Evolutionary conservation across 2,113 vertebrate species (phyloP), one percentile per base, ranked within the genome.

Genomic region (Nannospalax galili): DNA sequence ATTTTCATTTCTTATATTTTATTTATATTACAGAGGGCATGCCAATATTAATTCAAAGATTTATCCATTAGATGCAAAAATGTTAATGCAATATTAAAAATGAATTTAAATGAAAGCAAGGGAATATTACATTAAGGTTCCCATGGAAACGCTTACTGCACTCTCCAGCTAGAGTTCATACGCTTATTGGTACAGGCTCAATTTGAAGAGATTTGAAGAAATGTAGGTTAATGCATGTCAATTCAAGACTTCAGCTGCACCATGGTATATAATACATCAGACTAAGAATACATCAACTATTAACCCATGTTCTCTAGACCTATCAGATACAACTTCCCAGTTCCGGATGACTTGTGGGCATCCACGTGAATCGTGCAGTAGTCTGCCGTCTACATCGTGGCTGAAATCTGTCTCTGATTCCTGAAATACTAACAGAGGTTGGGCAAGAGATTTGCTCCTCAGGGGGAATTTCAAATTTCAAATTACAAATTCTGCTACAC

Each of bases 1-100:
- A 97, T 94, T 96, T 96, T 97, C 94, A 97, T 96, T 95, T 97
- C 97, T 96, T 95, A 98, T 97, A 95, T 97, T 97, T 97, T 97
- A 98, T 97, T 97, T 98, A 96, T 97, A 94, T 82, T 94, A 96
- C 88, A 90, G 79, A 70, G 62, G 93, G 37, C 45, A 97, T 85
- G 95, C 96, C 95, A 96, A 91, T 95, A 95, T 96, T 96, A 98
- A 98, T 94, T 98, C 95, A 96, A 95, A 91, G 95, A 96, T 97
- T 94, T 96, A 96, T 96, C 96, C 89, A 97, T 96, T 97, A 97
- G 95, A 97, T 97, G 75, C 65, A 97, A 96, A 97, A 97, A 96
- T 91, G 89, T 96, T 97, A 97, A 98, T 97, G 84, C 45, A 97
- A 97, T 97, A 97, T 97, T 98, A 95, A 97, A 97, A 96, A 93